Evolutionary conservation across 2,888 invertebrate genomes (phyloP).

Genomic region (Temnothorax ravouxi): DNA sequence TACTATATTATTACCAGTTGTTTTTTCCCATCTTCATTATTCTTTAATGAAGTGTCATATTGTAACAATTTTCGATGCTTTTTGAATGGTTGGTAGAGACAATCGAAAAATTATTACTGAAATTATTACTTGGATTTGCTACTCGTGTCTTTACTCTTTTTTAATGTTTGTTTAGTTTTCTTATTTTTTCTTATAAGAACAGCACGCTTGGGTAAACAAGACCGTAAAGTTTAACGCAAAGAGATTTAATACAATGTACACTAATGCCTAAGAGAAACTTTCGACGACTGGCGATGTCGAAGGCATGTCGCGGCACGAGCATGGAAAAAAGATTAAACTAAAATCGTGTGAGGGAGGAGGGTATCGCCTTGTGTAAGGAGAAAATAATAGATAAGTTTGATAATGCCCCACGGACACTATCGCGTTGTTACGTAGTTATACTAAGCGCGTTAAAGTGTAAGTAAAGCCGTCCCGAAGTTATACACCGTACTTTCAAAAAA

Average conservation of each 20-base stretch:
- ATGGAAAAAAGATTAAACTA: constrained; percentile 28
- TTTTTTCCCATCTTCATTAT: too few species aligned
- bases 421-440: constrained; percentile 53
- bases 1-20: too few species aligned
- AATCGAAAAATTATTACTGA: too few species aligned
- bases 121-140: too few species aligned
- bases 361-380: constrained; percentile 17
- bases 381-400: constrained; percentile 55
- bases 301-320: neutral
- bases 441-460: constrained; percentile 46
- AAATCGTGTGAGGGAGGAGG: neutral
- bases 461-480: constrained; percentile 28
- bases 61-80: too few species aligned
- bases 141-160: too few species aligned
- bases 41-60: too few species aligned
- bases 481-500: constrained; percentile 49
- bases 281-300: constrained; percentile 1
- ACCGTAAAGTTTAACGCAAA: constrained; percentile 23
- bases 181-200: neutral
- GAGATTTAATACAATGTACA: neutral
- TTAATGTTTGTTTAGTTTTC: too few species aligned
- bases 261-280: constrained; percentile 3
- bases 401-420: constrained; percentile 35
- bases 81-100: too few species aligned
- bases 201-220: neutral